These are phyloP conservation scores for Epizoanthus illoricatus DNA, from an alignment of 92 coral and sea anemone species.

Conservation along the genomic window DNA sequence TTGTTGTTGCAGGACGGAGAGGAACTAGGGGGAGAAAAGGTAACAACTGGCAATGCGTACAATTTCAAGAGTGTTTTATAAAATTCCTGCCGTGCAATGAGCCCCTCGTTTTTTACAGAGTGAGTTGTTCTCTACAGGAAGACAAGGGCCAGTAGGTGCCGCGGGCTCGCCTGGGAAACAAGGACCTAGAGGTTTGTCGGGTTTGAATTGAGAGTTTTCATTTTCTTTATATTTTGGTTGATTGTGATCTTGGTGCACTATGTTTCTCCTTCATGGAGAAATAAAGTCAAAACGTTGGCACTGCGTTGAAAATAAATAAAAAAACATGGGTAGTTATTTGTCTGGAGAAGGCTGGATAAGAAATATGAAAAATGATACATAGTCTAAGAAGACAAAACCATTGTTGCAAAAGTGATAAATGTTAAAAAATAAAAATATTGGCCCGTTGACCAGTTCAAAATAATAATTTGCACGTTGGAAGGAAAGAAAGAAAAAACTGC, in stretches of 20 bases:
- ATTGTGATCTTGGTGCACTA: too few species aligned
- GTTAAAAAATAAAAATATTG: too few species aligned
- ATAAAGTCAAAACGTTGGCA: neutral
- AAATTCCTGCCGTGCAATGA: neutral
- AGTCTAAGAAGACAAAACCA: too few species aligned
- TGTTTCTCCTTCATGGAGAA: neutral
- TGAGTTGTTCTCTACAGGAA: neutral
- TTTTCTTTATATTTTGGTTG: too few species aligned
- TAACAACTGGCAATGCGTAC: neutral
- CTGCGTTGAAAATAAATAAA: too few species aligned
- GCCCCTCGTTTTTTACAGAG: neutral
- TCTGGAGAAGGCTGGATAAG: too few species aligned
- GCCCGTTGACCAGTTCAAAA: too few species aligned
- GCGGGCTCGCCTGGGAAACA: constrained; percentile 29
- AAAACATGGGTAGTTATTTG: too few species aligned
- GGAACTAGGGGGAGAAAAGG: neutral
- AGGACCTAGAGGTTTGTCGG: constrained; percentile 15
- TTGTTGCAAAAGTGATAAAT: too few species aligned
- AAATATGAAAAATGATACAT: too few species aligned
- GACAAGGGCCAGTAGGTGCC: constrained; percentile 8
- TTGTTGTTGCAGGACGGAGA: constrained; percentile 8
- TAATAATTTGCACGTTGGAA: too few species aligned
- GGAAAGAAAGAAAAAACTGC: too few species aligned
- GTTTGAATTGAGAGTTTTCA: neutral
- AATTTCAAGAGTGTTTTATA: neutral